These are phyloP conservation scores for Notamacropus eugenii DNA, from an alignment of 2,797 vertebrate species.

Conservation along the genomic window DNA sequence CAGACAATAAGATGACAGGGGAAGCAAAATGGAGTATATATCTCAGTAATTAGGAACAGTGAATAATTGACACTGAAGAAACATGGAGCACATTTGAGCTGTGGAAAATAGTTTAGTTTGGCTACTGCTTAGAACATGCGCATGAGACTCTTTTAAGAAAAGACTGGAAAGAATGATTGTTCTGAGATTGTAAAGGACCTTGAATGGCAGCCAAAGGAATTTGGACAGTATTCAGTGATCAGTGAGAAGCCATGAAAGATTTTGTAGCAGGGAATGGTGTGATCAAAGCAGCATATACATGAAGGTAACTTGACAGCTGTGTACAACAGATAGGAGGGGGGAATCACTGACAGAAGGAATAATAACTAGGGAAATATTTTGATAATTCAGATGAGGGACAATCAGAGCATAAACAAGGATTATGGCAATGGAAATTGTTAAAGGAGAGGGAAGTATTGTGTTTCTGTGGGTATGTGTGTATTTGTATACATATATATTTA, in stretches of 20 bases:
- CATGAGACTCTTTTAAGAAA: not conserved
- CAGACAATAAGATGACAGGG: not conserved
- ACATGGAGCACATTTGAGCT: not conserved
- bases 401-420: not conserved
- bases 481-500: no score
- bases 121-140: not conserved
- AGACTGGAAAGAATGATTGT: not conserved
- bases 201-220: not conserved
- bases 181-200: not conserved
- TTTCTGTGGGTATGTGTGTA: no score
- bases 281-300: not conserved
- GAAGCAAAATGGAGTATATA: not conserved
- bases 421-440: not conserved
- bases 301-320: not conserved
- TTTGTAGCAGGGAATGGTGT: not conserved
- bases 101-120: not conserved
- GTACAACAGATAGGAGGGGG: not conserved
- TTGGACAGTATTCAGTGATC: not conserved
- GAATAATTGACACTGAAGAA: not conserved
- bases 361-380: not conserved
- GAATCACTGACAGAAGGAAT: not conserved
- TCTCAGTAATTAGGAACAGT: not conserved
- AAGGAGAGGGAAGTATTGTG: not conserved
- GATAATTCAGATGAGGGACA: not conserved
- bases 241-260: not conserved